These are phyloP conservation scores for Andrena bicolor DNA, from an alignment of 2,888 invertebrate genomes.

Conservation along the genomic window DNA sequence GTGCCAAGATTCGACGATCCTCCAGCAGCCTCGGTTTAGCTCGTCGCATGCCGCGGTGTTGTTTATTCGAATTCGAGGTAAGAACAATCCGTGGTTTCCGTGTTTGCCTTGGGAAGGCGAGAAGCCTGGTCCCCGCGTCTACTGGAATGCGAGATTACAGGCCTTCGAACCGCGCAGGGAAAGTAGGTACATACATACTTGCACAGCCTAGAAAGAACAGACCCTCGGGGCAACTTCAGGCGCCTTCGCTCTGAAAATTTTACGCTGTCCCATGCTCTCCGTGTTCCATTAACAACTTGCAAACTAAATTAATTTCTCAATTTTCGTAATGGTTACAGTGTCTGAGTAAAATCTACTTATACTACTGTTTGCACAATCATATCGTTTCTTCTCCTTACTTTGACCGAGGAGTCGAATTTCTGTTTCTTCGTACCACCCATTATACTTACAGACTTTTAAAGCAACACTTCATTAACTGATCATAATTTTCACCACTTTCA, in stretches of 20 bases:
- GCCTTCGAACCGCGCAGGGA: conserved; percentile 17
- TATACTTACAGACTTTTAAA: too few species aligned
- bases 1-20: conserved; percentile 80
- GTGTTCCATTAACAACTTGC: conserved; percentile 5
- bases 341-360: not conserved
- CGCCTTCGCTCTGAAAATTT: conserved; percentile 15
- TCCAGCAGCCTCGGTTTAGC: conserved; percentile 55
- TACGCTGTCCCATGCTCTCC: not conserved
- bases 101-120: conserved; percentile 70
- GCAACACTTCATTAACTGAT: not conserved
- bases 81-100: conserved; percentile 66
- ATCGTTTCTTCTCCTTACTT: too few species aligned
- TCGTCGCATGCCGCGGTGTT: conserved; percentile 62
- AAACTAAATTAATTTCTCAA: not conserved
- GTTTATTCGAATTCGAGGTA: conserved; percentile 74
- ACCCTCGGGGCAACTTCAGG: conserved; percentile 19
- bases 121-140: conserved; percentile 53
- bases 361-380: too few species aligned
- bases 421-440: too few species aligned
- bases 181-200: conserved; percentile 19
- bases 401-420: too few species aligned
- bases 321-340: not conserved
- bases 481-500: not conserved
- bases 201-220: not conserved
- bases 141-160: conserved; percentile 47